Conservation (phyloP, 2,113 vertebrate genomes). For the Grantiella picta region DNA sequence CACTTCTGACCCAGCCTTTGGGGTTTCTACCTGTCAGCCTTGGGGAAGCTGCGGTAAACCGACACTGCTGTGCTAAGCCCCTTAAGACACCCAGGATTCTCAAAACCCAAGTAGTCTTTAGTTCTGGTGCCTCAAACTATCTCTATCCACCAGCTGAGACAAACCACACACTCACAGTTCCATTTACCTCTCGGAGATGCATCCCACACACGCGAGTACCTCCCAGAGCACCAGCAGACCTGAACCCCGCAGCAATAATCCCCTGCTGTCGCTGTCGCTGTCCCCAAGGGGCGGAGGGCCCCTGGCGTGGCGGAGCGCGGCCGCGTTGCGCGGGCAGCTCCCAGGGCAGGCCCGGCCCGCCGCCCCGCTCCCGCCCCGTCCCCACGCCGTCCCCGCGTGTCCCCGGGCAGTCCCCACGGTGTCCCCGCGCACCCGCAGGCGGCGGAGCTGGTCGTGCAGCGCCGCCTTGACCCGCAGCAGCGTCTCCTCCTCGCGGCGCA, state of each 20-base stretch:
- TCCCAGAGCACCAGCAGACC: background rate
- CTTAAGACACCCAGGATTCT: background rate
- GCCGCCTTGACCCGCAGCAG: no score
- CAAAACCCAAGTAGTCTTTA: background rate
- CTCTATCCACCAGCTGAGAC: background rate
- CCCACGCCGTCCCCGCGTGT: no score
- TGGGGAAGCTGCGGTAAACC: no score
- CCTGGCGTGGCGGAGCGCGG: background rate
- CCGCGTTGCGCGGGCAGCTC: background rate
- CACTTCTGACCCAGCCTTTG: rapidly evolving
- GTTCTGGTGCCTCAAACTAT: no score
- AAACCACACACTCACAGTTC: background rate
- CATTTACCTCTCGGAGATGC: background rate
- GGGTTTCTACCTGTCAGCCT: background rate
- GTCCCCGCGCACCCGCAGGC: no score
- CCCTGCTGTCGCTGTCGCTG: background rate
- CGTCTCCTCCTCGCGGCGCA: no score
- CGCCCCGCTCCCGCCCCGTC: background rate
- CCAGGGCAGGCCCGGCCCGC: background rate
- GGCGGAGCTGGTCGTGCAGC: no score
- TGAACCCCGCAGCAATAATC: background rate
- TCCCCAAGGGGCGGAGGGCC: background rate
- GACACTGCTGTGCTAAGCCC: background rate
- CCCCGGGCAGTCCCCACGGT: background rate
- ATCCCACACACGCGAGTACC: background rate